Evolutionary conservation across 2,113 vertebrate genomes (phyloP).

Genomic region (Anarrhichthys ocellatus): DNA sequence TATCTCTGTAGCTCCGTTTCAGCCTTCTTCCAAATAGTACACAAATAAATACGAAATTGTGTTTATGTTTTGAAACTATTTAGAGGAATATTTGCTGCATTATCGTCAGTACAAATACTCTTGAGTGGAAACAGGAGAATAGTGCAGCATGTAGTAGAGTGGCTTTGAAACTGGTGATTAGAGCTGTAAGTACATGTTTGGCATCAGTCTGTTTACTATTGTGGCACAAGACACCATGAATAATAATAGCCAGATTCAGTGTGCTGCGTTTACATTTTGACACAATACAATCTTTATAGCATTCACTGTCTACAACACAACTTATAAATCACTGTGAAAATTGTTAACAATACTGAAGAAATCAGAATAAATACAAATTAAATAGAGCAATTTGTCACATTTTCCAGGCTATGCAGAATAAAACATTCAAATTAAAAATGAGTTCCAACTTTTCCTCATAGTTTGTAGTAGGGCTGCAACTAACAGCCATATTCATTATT

Average conservation of each 20-base stretch:
- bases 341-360: background rate
- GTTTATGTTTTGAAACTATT: too few species aligned
- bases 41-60: too few species aligned
- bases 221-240: background rate
- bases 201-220: background rate
- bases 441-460: background rate
- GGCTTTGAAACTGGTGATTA: background rate
- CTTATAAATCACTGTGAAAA: background rate
- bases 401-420: background rate
- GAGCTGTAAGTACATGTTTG: background rate
- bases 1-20: background rate
- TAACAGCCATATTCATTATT: background rate
- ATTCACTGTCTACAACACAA: background rate
- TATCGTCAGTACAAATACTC: too few species aligned
- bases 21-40: background rate
- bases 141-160: background rate
- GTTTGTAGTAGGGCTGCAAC: background rate
- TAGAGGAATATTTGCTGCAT: too few species aligned
- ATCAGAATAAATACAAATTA: background rate
- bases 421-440: background rate
- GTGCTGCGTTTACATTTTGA: background rate
- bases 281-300: background rate
- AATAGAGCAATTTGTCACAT: background rate
- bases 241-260: background rate
- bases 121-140: background rate